A percentile compares a stretch with the other conserved stretches of the same genome.
Conservation (phyloP, 2,888 invertebrate genomes). For the Thalpophila matura region DNA sequence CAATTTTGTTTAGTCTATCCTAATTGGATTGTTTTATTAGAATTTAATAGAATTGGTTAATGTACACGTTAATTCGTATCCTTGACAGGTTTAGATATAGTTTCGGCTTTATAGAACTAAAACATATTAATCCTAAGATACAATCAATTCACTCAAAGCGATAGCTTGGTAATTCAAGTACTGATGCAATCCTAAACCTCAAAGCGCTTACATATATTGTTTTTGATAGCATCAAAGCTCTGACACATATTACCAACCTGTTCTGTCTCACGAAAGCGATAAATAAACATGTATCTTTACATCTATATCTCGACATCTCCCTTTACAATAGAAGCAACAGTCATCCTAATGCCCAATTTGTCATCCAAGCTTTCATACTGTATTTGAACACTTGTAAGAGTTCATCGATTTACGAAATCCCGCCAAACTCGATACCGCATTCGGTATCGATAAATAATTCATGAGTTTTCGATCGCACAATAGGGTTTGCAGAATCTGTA, state of each 20-base stretch:
- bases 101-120: not conserved
- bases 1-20: not conserved
- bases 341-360: conserved; percentile 47
- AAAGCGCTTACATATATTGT: conserved; percentile 10
- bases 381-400: conserved; percentile 75
- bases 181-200: conserved; percentile 17
- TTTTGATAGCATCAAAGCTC: conserved; percentile 39
- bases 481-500: conserved; percentile 79
- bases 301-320: conserved; percentile 34
- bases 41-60: not conserved
- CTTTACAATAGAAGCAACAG: conserved; percentile 48
- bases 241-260: conserved; percentile 36
- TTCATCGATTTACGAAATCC: conserved; percentile 85
- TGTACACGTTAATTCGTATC: not conserved
- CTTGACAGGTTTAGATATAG: not conserved
- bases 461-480: conserved; percentile 82
- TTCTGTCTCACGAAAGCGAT: conserved; percentile 41
- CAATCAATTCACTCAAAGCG: conserved; percentile 10
- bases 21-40: conserved; percentile 10
- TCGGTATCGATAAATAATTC: conserved; percentile 83
- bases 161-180: not conserved
- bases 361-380: conserved; percentile 62
- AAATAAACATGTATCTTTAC: conserved; percentile 51
- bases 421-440: conserved; percentile 84
- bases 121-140: not conserved